These are phyloP conservation scores for Phalacrocorax carbo DNA, from an alignment of 2,113 vertebrate species.

Conservation along the genomic window DNA sequence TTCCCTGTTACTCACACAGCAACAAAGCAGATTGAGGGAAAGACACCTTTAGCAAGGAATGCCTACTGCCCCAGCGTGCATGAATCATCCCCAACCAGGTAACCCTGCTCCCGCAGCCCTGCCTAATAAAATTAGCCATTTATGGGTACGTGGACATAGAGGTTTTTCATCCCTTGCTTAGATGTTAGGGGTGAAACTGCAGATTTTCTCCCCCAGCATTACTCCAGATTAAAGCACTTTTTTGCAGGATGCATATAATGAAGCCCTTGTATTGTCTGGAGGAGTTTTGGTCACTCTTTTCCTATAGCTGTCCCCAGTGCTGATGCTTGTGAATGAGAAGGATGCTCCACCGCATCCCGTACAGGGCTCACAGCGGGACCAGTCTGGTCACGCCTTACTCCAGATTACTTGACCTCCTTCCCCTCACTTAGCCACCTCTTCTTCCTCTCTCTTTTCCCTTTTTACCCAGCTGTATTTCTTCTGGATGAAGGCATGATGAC, in stretches of 20 bases:
- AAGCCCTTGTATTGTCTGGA: not conserved
- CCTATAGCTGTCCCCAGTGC: accelerated
- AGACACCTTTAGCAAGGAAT: constrained; percentile 8
- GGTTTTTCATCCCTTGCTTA: not conserved
- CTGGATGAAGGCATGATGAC: not conserved
- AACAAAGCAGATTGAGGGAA: constrained; percentile 11
- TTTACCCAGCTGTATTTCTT: not conserved
- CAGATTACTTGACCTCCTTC: not conserved
- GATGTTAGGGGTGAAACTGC: not conserved
- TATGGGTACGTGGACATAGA: not conserved
- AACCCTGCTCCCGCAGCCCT: not conserved
- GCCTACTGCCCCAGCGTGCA: not conserved
- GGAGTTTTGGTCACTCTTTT: not conserved
- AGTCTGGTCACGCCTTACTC: not conserved
- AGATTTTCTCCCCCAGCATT: not conserved
- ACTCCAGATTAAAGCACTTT: not conserved
- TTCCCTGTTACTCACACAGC: constrained; percentile 26
- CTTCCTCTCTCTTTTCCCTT: not conserved
- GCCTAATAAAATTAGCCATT: not conserved
- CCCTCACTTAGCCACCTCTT: not conserved
- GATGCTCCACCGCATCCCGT: not conserved
- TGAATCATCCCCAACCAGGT: constrained; percentile 31
- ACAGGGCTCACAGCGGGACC: accelerated
- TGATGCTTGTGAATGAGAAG: not conserved
- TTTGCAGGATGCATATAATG: not conserved